Evolutionary conservation across 2,113 vertebrate species (phyloP), one percentile per base, ranked within the genome.

Genomic region (Melanerpes formicivorus): DNA sequence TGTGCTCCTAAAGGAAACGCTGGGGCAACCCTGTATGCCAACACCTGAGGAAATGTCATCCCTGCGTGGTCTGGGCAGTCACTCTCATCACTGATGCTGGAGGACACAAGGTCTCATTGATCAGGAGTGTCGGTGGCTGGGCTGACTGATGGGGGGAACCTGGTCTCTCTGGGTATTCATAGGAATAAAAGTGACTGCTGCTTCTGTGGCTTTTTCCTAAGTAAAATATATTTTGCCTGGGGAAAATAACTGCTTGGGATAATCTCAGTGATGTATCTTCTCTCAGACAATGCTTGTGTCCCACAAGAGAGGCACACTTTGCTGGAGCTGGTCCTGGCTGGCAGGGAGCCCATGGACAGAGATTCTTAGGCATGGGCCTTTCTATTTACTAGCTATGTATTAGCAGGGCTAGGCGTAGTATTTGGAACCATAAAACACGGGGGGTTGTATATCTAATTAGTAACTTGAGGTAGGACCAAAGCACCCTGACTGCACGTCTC

Each of bases 171-270:
- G 29, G 9, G 1, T 67, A 11, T 88, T 85, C 18, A 50, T 32
- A 90, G 65, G 52, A 95, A 96, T 94, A 95, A 96, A 96, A 83
- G 18, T 1, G 23, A 50, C 40, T 72, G 59, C 55, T 87, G 69
- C 50, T 84, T 34, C 67, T 78, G n/a, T 88, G 62, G 80, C 76
- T 44, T 85, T 86, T 93, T 74, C 60, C 18, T 11, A 59, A 80
- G 42, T 71, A 19, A 93, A 80, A 34, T 44, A 13, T 75, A 3
- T 81, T 86, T 86, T 84, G 14, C 55, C 27, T 56, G 55, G 55
- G 9, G 27, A 56, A 56, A 17, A 56, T 29, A 55, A 27, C 10
- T 66, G 46, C 14, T 40, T 73, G 27, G 52, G 63, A 32, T 60
- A 14, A 64, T 32, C 8, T 7, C n/a, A 66, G 72, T 3, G 2